These are phyloP conservation scores for Smittia sp. DNA, from an alignment of 2,888 invertebrate genomes.

Conservation along the genomic window DNA sequence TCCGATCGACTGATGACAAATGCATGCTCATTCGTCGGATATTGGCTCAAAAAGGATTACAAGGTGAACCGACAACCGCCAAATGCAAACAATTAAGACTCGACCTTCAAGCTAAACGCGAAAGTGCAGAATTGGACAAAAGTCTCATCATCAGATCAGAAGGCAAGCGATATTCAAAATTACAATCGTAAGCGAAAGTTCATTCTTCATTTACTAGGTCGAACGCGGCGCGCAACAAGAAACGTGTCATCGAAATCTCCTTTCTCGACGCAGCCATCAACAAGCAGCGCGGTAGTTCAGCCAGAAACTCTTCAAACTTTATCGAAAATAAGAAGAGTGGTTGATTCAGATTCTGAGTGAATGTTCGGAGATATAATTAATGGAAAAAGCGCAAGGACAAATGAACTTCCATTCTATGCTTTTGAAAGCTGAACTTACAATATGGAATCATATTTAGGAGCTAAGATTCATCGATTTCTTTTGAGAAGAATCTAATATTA, in stretches of 20 bases:
- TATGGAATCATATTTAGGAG: too few species aligned
- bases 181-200: too few species aligned
- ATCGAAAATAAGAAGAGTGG: conserved; percentile 5
- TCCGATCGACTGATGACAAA: conserved; percentile 21
- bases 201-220: conserved; percentile 6
- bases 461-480: too few species aligned
- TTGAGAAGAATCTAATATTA: too few species aligned
- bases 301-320: conserved; percentile 27
- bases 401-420: too few species aligned
- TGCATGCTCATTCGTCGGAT: conserved; percentile 18
- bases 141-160: conserved; percentile 21
- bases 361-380: background rate
- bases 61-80: conserved; percentile 23
- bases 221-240: conserved; percentile 18
- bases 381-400: background rate
- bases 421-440: too few species aligned
- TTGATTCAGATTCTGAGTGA: conserved; percentile 33
- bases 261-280: background rate
- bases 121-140: conserved; percentile 32
- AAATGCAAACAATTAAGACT: conserved; percentile 27
- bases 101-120: conserved; percentile 29
- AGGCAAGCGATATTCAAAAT: background rate
- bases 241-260: background rate
- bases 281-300: conserved; percentile 4
- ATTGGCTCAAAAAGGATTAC: conserved; percentile 30